phyloP scores from a whole-genome alignment of 1,140 invertebrate species.

The Latrodectus geometricus region DNA sequence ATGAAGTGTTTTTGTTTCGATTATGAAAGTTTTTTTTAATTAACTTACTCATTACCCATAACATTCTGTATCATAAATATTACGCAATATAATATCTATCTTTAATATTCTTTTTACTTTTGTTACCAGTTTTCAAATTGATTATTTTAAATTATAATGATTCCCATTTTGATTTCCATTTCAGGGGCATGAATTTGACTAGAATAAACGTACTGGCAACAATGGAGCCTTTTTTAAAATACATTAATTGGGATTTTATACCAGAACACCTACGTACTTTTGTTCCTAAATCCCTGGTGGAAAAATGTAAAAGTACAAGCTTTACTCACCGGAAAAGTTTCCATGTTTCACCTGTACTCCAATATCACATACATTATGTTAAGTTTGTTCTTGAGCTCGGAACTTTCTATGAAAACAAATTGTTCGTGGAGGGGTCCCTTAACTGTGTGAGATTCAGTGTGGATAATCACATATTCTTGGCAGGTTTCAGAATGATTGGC shows the following conservation, averaged over 20 bases:
- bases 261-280: slow-evolving; percentile 4
- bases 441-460: slow-evolving; percentile 21
- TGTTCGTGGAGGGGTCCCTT: not conserved
- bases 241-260: slow-evolving; percentile 20
- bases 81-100: no score
- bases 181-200: slow-evolving; percentile 18
- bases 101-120: no score
- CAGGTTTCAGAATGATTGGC: slow-evolving; percentile 32
- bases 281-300: not conserved
- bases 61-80: no score
- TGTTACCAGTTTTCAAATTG: not conserved
- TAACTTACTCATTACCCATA: no score
- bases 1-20: no score
- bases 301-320: not conserved
- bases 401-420: not conserved
- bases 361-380: slow-evolving; percentile 2
- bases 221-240: slow-evolving; percentile 44
- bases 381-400: slow-evolving; percentile 36
- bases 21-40: no score
- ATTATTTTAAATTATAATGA: not conserved
- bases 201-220: slow-evolving; percentile 7
- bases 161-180: not conserved
- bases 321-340: not conserved
- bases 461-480: slow-evolving; percentile 24
- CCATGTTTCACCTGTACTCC: not conserved